Evolutionary conservation across 2,888 invertebrate genomes (phyloP), one percentile per base, ranked within the genome.

Genomic region (Sinelater perroti): DNA sequence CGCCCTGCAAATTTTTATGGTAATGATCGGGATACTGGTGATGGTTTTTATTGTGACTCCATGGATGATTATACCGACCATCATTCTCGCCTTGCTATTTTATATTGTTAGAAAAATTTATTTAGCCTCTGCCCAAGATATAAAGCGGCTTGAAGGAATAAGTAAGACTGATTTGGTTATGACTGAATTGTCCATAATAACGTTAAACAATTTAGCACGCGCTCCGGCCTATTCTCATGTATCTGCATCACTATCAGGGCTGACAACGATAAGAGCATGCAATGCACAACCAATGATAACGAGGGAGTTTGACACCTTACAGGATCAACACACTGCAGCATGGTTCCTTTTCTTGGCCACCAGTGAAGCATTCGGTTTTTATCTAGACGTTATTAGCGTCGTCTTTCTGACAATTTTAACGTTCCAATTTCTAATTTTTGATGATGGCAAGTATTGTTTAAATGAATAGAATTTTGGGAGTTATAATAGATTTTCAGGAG

Each of bases 211-310:
- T 73, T 73, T 81, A 81, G 91, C 89, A 54, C 85, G 91, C 60
- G 94, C 95, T 78, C 96, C 97, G 0, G 91, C 97, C 0, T 95
- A 95, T 75, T 91, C 94, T 0, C 94, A 96, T 74, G 85, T 96
- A 64, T 89, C 90, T n/a, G 89, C 94, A 0, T 88, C 93, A 0
- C 80, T 97, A 4, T 85, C 89, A 59, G 97, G 97, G 1, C 83
- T 97, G 20, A 86, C 90, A 26, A 94, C 94, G 0, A 94, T 97
- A 60, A 83, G 97, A 56, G 89, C 95, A 0, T 87, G 89, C 1
- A 83, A 85, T 14, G 87, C 90, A 1, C 85, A 91, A 75, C 81
- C 86, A 61, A 82, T 89, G 68, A 85, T 96, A 45, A 84, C 85
- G 36, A 82, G 85, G 67, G 90, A 91, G 69, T 92, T 93, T 67